Conservation (phyloP, 2,888 invertebrate species). For the Drosophila lutescens region DNA sequence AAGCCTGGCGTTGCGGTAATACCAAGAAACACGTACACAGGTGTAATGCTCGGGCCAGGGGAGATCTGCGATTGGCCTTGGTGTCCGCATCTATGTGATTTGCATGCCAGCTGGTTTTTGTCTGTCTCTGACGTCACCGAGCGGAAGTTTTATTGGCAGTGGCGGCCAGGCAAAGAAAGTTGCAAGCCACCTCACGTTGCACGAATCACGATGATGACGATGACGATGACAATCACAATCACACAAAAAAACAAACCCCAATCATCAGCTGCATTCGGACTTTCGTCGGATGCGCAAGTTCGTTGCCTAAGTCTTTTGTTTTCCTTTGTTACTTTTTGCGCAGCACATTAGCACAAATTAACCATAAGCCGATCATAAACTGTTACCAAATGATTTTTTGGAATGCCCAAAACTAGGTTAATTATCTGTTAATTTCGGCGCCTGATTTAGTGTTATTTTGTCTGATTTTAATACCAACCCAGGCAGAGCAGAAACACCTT, state of each 20-base stretch:
- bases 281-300: conserved; percentile 50
- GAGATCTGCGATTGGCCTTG: conserved; percentile 65
- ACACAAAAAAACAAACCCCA: background rate
- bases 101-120: conserved; percentile 66
- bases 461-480: conserved; percentile 61
- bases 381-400: conserved; percentile 52
- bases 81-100: conserved; percentile 46
- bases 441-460: background rate
- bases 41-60: conserved; percentile 27
- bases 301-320: conserved; percentile 76
- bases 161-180: conserved; percentile 67
- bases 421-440: conserved; percentile 17
- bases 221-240: background rate
- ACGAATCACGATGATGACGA: background rate
- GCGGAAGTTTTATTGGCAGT: conserved; percentile 63
- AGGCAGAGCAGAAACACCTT: conserved; percentile 63
- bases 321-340: conserved; percentile 23
- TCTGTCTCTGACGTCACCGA: conserved; percentile 62
- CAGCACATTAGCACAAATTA: conserved; percentile 55
- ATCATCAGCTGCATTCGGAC: conserved; percentile 26
- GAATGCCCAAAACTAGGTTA: conserved; percentile 35
- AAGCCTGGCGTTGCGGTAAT: conserved; percentile 63
- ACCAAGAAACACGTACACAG: conserved; percentile 52
- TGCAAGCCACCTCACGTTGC: conserved; percentile 39
- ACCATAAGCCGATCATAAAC: conserved; percentile 34